phyloP scores from a whole-genome alignment of 2,113 vertebrate genomes.

The Dendrocopos noguchii region DNA sequence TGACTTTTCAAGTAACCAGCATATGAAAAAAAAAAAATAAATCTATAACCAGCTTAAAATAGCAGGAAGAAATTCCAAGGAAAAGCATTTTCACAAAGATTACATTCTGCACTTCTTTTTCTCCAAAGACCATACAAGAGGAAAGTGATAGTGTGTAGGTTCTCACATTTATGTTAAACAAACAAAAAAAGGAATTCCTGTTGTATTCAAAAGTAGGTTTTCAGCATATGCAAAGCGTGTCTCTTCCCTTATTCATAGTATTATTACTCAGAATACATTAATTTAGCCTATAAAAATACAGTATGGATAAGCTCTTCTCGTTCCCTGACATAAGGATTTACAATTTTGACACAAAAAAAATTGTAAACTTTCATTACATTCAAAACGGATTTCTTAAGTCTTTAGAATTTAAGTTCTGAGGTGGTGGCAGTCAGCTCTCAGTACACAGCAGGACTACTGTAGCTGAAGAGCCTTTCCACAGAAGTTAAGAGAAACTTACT shows the following conservation, averaged over 20 bases:
- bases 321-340: constrained; percentile 80
- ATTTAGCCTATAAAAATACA: constrained; percentile 76
- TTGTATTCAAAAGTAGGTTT: constrained; percentile 67
- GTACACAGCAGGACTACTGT: constrained; percentile 46
- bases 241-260: constrained; percentile 61
- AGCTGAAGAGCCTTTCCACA: constrained; percentile 55
- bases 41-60: not conserved
- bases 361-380: constrained; percentile 83
- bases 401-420: constrained; percentile 65
- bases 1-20: constrained; percentile 27
- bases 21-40: not conserved
- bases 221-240: constrained; percentile 64
- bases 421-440: constrained; percentile 62
- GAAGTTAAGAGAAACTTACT: constrained; percentile 16
- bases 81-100: constrained; percentile 53
- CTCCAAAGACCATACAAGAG: constrained; percentile 55
- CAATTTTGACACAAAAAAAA: constrained; percentile 75
- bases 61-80: constrained; percentile 1
- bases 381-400: constrained; percentile 70
- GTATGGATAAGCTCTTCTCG: constrained; percentile 62
- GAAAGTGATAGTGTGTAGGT: not conserved
- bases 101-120: constrained; percentile 8
- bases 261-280: constrained; percentile 58
- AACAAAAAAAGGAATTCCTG: not conserved
- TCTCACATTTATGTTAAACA: constrained; percentile 46